Evolutionary conservation across 2,113 vertebrate genomes (phyloP).

Genomic region (Dolichotis patagonum): DNA sequence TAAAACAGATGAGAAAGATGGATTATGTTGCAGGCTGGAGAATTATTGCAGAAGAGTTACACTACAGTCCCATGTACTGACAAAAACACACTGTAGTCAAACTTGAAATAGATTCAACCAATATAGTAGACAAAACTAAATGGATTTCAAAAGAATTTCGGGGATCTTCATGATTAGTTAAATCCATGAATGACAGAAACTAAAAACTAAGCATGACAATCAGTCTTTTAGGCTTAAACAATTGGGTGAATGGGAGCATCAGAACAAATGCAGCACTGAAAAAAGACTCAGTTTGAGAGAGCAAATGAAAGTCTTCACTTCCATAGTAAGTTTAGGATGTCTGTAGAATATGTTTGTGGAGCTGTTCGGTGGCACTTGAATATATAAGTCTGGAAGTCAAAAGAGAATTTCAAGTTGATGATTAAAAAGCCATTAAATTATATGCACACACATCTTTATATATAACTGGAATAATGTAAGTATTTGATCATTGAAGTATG

Average conservation of each 20-base stretch:
- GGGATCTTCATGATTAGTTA: not conserved
- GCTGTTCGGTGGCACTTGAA: not conserved
- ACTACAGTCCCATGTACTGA: not conserved
- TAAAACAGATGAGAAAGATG: not conserved
- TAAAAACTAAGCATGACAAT: not conserved
- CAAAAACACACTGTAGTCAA: not conserved
- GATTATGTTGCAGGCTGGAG: not conserved
- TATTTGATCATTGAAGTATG: not conserved
- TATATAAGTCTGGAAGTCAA: not conserved
- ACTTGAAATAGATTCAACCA: not conserved
- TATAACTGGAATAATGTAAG: not conserved
- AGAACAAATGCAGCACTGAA: not conserved
- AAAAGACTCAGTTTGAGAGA: not conserved
- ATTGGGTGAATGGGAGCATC: no score
- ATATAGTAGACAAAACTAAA: not conserved
- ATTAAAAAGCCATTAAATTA: not conserved
- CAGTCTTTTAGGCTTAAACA: not conserved
- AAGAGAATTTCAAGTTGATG: not conserved
- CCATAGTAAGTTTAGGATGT: not conserved
- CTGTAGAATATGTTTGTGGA: not conserved
- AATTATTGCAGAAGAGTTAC: not conserved
- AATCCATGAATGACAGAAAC: not conserved
- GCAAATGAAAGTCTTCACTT: not conserved
- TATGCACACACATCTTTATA: not conserved
- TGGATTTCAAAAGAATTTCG: not conserved